phyloP scores from a whole-genome alignment of 2,888 invertebrate species.

The Brachypalpus laphriformis region DNA sequence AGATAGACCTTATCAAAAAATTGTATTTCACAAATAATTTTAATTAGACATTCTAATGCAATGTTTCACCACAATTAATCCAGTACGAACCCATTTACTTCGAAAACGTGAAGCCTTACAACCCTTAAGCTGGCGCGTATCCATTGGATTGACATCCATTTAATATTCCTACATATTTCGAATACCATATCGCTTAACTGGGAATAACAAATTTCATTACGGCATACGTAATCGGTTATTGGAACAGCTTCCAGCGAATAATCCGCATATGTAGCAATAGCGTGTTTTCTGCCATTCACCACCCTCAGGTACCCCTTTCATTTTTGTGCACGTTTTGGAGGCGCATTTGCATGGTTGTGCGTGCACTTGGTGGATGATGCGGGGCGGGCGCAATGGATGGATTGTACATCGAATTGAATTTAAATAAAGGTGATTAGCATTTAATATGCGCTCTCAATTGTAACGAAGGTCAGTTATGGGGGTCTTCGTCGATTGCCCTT shows the following conservation, averaged over 20 bases:
- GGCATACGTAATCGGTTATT: constrained; percentile 49
- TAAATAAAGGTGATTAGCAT: constrained; percentile 46
- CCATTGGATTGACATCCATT: constrained; percentile 23
- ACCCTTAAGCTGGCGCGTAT: not conserved
- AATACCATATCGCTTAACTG: not conserved
- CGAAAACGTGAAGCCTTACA: not conserved
- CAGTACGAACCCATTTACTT: not conserved
- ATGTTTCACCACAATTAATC: not conserved
- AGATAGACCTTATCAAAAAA: constrained; percentile 15
- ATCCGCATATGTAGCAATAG: constrained; percentile 25
- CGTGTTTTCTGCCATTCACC: not conserved
- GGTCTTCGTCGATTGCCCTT: not conserved
- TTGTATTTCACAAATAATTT: not conserved
- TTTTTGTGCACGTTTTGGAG: not conserved
- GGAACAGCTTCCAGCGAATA: constrained; percentile 50
- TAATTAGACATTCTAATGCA: constrained; percentile 6
- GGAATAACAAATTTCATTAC: constrained; percentile 24
- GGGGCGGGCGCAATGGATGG: not conserved
- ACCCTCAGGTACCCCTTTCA: not conserved
- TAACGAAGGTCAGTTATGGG: constrained; percentile 37
- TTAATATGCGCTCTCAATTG: constrained; percentile 22
- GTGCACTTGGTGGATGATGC: constrained; percentile 31
- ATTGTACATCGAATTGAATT: constrained; percentile 40
- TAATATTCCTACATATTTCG: constrained; percentile 1
- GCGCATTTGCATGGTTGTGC: constrained; percentile 17